Conservation (phyloP, 2,888 invertebrate genomes). For the Escarpia spicata region DNA sequence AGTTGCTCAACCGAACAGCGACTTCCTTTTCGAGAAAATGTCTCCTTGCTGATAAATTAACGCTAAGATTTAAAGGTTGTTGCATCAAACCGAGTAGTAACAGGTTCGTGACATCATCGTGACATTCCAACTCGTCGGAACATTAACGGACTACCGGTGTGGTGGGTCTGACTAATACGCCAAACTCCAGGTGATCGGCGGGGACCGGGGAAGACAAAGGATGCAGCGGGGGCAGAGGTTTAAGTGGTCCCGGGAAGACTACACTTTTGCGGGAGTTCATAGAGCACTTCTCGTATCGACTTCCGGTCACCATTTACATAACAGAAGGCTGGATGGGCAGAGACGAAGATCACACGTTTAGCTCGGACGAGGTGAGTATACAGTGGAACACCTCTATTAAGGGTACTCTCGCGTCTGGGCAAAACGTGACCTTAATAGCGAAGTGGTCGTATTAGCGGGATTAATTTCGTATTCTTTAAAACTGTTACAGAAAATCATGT, state of each 20-base stretch:
- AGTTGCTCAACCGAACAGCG: no score
- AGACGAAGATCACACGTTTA: neutral
- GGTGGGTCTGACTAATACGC: neutral
- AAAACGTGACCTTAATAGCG: no score
- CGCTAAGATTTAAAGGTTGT: no score
- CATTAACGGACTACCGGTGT: neutral
- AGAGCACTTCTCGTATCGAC: neutral
- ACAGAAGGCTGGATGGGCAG: neutral
- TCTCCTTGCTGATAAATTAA: no score
- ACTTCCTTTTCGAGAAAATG: no score
- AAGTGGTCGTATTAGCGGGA: no score
- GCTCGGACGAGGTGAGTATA: neutral
- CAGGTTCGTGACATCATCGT: neutral
- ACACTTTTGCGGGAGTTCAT: neutral
- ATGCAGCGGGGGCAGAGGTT: neutral
- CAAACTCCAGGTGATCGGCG: neutral
- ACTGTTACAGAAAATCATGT: no score
- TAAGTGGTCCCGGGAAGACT: neutral
- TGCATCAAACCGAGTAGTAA: neutral
- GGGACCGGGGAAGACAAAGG: neutral
- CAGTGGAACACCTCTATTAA: neutral
- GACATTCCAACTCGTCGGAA: neutral
- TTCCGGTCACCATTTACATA: neutral
- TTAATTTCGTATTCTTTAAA: no score
- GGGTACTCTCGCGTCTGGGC: no score